Evolutionary conservation across 2,888 invertebrate genomes (phyloP).

Genomic region (Tinea trinotella): DNA sequence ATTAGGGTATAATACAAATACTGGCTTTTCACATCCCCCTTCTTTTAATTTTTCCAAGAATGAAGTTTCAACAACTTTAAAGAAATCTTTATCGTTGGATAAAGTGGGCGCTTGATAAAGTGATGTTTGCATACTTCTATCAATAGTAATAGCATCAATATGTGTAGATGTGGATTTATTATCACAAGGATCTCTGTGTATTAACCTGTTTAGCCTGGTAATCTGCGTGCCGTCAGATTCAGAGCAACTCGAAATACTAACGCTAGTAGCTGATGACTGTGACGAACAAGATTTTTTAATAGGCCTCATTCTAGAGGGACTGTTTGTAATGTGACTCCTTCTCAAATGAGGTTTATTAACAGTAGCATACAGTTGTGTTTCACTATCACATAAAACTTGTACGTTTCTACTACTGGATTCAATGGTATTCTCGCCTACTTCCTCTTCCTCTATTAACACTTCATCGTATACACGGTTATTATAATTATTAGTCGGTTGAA

Average conservation of each 20-base stretch:
- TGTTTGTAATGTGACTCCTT: slow-evolving; percentile 68
- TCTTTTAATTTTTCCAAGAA: slow-evolving; percentile 78
- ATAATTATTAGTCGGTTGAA: slow-evolving; percentile 42
- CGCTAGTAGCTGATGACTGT: slow-evolving; percentile 66
- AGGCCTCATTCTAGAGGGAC: slow-evolving; percentile 53
- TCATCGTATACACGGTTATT: slow-evolving; percentile 60
- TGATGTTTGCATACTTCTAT: slow-evolving; percentile 84
- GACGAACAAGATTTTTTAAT: slow-evolving; percentile 58
- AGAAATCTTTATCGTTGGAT: slow-evolving; percentile 59
- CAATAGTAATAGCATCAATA: slow-evolving; percentile 72
- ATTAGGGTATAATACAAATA: slow-evolving; percentile 92
- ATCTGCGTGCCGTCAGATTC: slow-evolving; percentile 70
- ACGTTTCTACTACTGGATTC: slow-evolving; percentile 30
- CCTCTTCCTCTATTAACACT: slow-evolving; percentile 62
- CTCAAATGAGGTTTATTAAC: slow-evolving; percentile 59
- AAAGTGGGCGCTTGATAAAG: slow-evolving; percentile 50
- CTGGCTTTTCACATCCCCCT: slow-evolving; percentile 79
- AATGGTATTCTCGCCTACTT: slow-evolving; percentile 52
- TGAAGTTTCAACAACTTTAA: slow-evolving; percentile 78
- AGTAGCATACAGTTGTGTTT: slow-evolving; percentile 59
- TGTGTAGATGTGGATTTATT: slow-evolving; percentile 66
- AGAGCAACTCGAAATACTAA: slow-evolving; percentile 68
- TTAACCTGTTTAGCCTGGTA: slow-evolving; percentile 55
- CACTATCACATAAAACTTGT: slow-evolving; percentile 49
- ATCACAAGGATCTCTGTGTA: slow-evolving; percentile 52